phyloP scores from a whole-genome alignment of 2,113 vertebrate genomes.

The Apteryx owenii region DNA sequence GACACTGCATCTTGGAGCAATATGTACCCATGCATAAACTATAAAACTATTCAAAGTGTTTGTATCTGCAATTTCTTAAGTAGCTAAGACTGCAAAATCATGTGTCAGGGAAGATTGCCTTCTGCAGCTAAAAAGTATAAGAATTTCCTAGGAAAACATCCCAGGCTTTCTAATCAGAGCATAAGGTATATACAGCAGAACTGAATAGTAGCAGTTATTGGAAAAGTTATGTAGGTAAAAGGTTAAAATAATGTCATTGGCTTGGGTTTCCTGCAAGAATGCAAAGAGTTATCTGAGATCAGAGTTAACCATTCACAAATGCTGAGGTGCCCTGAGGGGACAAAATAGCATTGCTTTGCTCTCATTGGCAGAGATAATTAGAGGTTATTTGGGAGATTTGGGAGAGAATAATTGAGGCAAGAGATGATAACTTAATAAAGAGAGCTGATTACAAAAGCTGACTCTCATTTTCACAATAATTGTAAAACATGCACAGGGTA shows the following conservation, averaged over 20 bases:
- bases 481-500: not conserved
- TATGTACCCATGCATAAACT: not conserved
- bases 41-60: not conserved
- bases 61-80: not conserved
- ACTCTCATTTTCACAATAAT: conserved; percentile 32
- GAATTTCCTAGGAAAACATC: not conserved
- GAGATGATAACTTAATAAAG: conserved; percentile 11
- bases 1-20: not conserved
- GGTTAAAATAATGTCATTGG: conserved; percentile 60
- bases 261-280: conserved; percentile 48
- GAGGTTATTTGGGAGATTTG: not conserved
- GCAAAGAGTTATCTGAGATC: conserved; percentile 51
- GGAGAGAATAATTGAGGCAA: not conserved
- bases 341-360: conserved; percentile 28
- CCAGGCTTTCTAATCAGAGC: accelerated
- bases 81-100: not conserved
- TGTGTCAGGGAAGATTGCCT: accelerated
- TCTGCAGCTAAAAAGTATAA: not conserved
- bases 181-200: not conserved
- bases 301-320: conserved; percentile 70
- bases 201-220: not conserved
- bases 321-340: conserved; percentile 43
- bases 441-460: not conserved
- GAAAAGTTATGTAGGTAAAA: conserved; percentile 68
- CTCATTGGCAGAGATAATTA: conserved; percentile 15